Evolutionary conservation across 2,888 invertebrate genomes (phyloP).

Genomic region (Drosophila lutescens): DNA sequence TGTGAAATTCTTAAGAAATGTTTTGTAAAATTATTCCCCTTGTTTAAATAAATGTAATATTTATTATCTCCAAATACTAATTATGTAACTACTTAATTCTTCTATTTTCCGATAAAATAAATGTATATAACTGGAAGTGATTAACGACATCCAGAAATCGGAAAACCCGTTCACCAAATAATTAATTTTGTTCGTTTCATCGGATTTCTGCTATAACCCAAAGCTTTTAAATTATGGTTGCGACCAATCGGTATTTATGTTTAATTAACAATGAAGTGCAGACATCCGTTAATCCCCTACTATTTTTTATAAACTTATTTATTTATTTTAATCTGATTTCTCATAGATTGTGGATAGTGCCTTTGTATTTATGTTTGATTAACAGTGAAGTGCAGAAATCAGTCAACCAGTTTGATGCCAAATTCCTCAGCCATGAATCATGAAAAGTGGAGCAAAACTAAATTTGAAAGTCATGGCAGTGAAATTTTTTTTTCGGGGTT

Average conservation of each 20-base stretch:
- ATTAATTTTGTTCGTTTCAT: constrained; percentile 1
- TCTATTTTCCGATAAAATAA: too few species aligned
- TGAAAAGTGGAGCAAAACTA: constrained; percentile 10
- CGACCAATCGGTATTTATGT: constrained; percentile 5
- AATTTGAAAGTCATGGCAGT: constrained; percentile 26
- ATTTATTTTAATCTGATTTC: constrained; percentile 5
- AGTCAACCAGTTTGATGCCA: constrained; percentile 24
- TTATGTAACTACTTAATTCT: too few species aligned
- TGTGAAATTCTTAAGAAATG: not conserved
- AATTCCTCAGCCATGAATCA: constrained; percentile 34
- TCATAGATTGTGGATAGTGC: constrained; percentile 5
- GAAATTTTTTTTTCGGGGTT: constrained; percentile 8
- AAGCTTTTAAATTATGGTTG: constrained; percentile 3
- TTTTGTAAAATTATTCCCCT: too few species aligned
- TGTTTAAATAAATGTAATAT: too few species aligned
- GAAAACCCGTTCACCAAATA: not conserved
- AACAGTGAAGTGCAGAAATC: constrained; percentile 18
- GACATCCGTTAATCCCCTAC: constrained; percentile 4
- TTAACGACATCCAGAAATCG: not conserved
- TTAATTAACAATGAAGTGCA: constrained; percentile 17
- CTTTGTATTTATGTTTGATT: constrained; percentile 5
- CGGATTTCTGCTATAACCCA: not conserved
- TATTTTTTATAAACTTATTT: not conserved
- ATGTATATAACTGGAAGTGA: too few species aligned
- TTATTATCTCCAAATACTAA: too few species aligned